Conservation (phyloP, 2,113 vertebrate genomes). For the Prunella fulvescens region DNA sequence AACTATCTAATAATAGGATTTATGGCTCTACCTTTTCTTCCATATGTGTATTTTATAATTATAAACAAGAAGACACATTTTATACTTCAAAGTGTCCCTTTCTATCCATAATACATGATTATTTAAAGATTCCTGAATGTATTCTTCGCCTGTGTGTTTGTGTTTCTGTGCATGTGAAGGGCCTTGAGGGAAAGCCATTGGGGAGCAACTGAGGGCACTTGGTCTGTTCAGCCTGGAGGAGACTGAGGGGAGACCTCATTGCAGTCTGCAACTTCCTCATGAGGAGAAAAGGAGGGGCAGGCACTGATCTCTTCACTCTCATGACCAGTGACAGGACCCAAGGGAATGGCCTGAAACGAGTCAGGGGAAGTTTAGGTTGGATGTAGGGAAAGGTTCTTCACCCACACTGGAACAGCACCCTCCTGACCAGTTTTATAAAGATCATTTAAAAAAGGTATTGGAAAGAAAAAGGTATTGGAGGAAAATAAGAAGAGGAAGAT, state of each 20-base stretch:
- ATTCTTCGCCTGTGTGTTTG: not conserved
- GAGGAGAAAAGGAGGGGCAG: not conserved
- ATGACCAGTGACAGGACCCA: rapidly evolving
- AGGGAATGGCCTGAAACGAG: not conserved
- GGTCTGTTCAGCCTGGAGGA: not conserved
- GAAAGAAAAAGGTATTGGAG: not conserved
- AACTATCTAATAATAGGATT: not conserved
- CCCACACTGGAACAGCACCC: not conserved
- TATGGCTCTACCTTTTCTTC: not conserved
- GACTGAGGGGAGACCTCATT: not conserved
- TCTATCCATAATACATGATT: not conserved
- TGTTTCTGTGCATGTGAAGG: not conserved
- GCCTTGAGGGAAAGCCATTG: not conserved
- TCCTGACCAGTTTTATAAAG: not conserved
- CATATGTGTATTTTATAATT: not conserved
- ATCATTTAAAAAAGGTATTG: not conserved
- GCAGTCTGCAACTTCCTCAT: rapidly evolving
- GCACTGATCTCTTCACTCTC: rapidly evolving
- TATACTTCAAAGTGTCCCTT: not conserved
- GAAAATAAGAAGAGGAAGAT: not conserved
- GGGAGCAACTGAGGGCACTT: not conserved
- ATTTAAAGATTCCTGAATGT: not conserved
- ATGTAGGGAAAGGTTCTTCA: not conserved
- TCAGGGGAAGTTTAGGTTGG: not conserved
- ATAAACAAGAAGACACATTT: not conserved